Percentiles rank a stretch among this genome's conserved stretches.
Evolutionary conservation across 2,888 invertebrate species (phyloP).

Genomic region (Drosophila rellima): DNA sequence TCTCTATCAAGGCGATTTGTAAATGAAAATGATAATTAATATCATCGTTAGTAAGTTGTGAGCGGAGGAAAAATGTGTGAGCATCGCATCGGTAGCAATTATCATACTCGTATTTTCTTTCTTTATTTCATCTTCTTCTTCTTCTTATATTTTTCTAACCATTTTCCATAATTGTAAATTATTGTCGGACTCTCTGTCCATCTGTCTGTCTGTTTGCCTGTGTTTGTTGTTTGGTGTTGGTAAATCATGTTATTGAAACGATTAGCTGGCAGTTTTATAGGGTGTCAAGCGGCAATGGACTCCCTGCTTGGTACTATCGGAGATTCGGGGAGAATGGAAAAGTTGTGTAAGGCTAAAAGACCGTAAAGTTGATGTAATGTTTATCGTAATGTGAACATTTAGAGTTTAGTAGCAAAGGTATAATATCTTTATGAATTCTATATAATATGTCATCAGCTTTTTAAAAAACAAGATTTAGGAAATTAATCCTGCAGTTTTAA

Average conservation of each 20-base stretch:
- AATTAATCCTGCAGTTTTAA: too few relatives aligned
- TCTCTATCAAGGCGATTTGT: slow-evolving; percentile 61
- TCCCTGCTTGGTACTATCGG: not conserved
- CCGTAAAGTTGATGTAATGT: not conserved
- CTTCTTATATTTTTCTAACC: slow-evolving; percentile 15
- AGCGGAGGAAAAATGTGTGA: slow-evolving; percentile 25
- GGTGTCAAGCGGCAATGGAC: slow-evolving; percentile 54
- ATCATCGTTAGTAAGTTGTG: slow-evolving; percentile 68
- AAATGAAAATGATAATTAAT: slow-evolving; percentile 78
- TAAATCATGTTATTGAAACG: slow-evolving; percentile 78
- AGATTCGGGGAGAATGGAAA: not conserved
- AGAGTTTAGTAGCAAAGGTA: not conserved
- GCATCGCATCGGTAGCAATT: slow-evolving; percentile 67
- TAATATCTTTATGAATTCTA: not conserved
- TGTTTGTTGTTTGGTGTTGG: slow-evolving; percentile 64
- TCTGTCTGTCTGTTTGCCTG: slow-evolving; percentile 30
- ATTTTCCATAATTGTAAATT: slow-evolving; percentile 77
- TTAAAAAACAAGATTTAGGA: not conserved
- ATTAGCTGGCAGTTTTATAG: slow-evolving; percentile 74
- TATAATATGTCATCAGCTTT: not conserved
- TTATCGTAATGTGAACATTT: slow-evolving; percentile 24
- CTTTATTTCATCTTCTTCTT: not conserved
- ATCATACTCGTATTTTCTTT: slow-evolving; percentile 66
- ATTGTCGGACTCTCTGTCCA: slow-evolving; percentile 38
- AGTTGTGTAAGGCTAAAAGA: not conserved